phyloP scores from a whole-genome alignment of 1,140 invertebrate species.

The Penaeus indicus region DNA sequence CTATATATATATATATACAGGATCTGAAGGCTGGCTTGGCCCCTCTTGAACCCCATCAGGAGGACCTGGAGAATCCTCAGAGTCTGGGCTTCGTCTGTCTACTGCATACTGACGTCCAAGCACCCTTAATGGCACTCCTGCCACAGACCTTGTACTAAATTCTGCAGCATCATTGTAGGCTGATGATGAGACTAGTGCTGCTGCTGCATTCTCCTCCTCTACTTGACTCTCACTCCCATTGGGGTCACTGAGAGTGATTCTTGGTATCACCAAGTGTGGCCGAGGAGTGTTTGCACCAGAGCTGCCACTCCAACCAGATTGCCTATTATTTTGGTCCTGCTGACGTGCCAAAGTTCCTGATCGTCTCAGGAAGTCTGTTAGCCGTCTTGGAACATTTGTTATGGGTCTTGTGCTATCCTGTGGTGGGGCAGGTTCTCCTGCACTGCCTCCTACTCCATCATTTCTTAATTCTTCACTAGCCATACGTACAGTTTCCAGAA shows the following conservation, averaged over 20 bases:
- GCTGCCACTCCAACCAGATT: neutral
- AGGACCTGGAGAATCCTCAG: slow-evolving; percentile 50
- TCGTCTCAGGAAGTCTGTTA: slow-evolving; percentile 53
- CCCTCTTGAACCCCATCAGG: slow-evolving; percentile 32
- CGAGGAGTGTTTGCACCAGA: slow-evolving; percentile 27
- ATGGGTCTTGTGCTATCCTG: slow-evolving; percentile 33
- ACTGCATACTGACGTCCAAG: slow-evolving; percentile 61
- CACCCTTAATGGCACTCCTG: slow-evolving; percentile 57
- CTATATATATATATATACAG: neutral
- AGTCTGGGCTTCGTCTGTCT: slow-evolving; percentile 61
- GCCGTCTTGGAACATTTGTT: slow-evolving; percentile 50
- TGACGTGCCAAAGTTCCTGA: slow-evolving; percentile 43
- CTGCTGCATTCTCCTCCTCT: slow-evolving; percentile 41
- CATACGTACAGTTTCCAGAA: slow-evolving; percentile 58
- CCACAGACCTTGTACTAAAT: slow-evolving; percentile 46
- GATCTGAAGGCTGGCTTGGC: slow-evolving; percentile 40
- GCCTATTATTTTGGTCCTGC: neutral
- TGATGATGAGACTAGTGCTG: neutral
- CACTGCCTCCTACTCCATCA: slow-evolving; percentile 28
- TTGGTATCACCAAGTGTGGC: slow-evolving; percentile 52
- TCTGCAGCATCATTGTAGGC: slow-evolving; percentile 44
- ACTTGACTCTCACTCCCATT: slow-evolving; percentile 60
- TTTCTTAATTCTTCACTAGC: slow-evolving; percentile 58
- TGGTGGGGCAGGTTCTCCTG: neutral
- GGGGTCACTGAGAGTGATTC: slow-evolving; percentile 59